These are phyloP conservation scores for Deilephila porcellus DNA, from an alignment of 2,888 invertebrate species.

Conservation along the genomic window DNA sequence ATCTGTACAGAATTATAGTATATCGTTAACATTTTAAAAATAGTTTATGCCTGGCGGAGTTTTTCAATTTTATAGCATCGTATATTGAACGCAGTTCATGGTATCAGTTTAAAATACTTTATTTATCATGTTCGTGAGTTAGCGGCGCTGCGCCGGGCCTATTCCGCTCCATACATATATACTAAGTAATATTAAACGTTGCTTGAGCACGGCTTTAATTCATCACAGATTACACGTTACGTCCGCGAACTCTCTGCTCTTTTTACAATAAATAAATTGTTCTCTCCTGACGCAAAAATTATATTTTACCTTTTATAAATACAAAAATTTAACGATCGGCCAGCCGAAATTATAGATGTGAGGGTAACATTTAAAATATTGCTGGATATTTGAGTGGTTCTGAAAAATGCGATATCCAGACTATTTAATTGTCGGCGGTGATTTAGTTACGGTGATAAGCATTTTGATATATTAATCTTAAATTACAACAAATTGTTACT, in stretches of 20 bases:
- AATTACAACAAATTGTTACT: neutral
- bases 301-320: slow-evolving; percentile 71
- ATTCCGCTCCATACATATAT: slow-evolving; percentile 17
- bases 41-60: neutral
- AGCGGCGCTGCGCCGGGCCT: slow-evolving; percentile 8
- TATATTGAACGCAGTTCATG: slow-evolving; percentile 1
- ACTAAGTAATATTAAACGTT: slow-evolving; percentile 23
- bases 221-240: slow-evolving; percentile 28
- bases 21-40: too few species aligned
- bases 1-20: too few species aligned
- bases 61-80: neutral
- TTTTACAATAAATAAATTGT: slow-evolving; percentile 56
- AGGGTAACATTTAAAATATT: slow-evolving; percentile 26
- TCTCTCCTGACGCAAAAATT: slow-evolving; percentile 59
- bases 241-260: slow-evolving; percentile 33
- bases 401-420: slow-evolving; percentile 13
- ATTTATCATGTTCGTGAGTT: slow-evolving; percentile 20
- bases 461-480: neutral
- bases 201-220: slow-evolving; percentile 26
- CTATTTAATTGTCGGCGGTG: slow-evolving; percentile 7
- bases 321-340: slow-evolving; percentile 66
- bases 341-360: slow-evolving; percentile 30
- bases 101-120: slow-evolving; percentile 4
- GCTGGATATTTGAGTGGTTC: slow-evolving; percentile 22
- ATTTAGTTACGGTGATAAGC: neutral